These are phyloP conservation scores for Epinotia demarniana DNA, from an alignment of 2,888 invertebrate genomes.

Conservation along the genomic window DNA sequence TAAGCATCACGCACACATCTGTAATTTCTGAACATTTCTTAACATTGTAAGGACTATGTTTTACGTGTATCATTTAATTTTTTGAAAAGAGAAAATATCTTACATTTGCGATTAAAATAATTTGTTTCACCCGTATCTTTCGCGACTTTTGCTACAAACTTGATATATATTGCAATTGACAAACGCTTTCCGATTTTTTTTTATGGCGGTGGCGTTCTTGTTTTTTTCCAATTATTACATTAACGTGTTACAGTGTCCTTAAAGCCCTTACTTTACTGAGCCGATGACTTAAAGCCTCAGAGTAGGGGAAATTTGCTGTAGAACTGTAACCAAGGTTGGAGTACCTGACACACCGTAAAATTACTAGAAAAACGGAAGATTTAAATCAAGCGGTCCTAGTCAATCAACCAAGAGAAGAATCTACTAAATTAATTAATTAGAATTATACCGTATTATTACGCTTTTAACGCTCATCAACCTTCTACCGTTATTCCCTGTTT, in stretches of 20 bases:
- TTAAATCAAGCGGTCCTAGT: background rate
- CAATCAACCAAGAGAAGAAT: background rate
- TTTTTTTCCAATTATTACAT: background rate
- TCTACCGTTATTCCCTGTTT: too few species aligned
- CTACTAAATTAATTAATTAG: background rate
- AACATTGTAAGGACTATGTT: too few species aligned
- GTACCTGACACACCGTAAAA: background rate
- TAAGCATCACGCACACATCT: too few species aligned
- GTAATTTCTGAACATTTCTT: background rate
- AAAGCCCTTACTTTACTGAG: background rate
- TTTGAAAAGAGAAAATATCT: too few species aligned
- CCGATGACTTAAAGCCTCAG: background rate
- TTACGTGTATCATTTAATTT: too few species aligned
- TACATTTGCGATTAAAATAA: background rate
- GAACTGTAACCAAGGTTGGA: background rate
- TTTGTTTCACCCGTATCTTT: background rate
- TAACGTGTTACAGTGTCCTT: background rate
- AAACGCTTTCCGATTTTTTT: background rate
- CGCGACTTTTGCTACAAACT: background rate
- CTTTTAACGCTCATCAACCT: too few species aligned
- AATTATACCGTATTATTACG: too few species aligned
- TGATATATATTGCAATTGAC: background rate
- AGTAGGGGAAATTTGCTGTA: background rate
- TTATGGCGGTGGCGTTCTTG: too few species aligned
- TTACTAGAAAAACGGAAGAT: conserved; percentile 20